Base-by-base conservation (phyloP, 1,140 invertebrate species). In the Zaprionus davidi region DNA sequence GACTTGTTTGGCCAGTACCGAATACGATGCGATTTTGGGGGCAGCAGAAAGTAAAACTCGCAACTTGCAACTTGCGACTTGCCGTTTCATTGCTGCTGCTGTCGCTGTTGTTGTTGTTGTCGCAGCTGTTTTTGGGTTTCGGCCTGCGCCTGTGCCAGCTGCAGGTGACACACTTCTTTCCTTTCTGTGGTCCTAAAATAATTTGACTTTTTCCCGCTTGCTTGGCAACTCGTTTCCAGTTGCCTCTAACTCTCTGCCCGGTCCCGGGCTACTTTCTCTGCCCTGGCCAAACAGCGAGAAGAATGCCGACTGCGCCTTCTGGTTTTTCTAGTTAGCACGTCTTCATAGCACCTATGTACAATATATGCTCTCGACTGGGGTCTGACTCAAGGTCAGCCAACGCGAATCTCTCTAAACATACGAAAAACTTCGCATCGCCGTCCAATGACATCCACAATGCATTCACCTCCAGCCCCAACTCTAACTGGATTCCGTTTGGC, bases 11-110 rank as follows among this genome's bases (percentile, higher is more conserved):
- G 83, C 84, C 80, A 87, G 72, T 88, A 71, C 76, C 63, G 68
- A 56, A 5, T 41, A 59, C 70, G 57, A 59, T 70, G 58, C 24
- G 53, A 67, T 81, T 84, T 67, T 63, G 80, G 73, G 73, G 74
- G 66, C 84, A 78, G 84, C 85, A 71, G 84, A 88, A 88, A 88
- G 84, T 88, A 87, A 88, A 88, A 88, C 70, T 77, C 44, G 66
- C 70, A 55, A 74, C 82, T 85, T 55, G 75, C 64, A 58, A 49
- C 28, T 64, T 36, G 36, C n/a, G 5, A 51, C 36, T 51, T 46
- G 41, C 41, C 36, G 36, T 38, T 38, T 38, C 36, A 38, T 38
- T 46, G 41, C 38, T 41, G 26, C 6, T 28, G 31, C 0, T 34
- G 31, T 3, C 11, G 41, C 53, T 68, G 58, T 58, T 44, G 65